Percentiles rank a stretch among this genome's conserved stretches.
These are phyloP conservation scores for Telenomus remus DNA, from an alignment of 1,140 invertebrate genomes.

Conservation along the genomic window DNA sequence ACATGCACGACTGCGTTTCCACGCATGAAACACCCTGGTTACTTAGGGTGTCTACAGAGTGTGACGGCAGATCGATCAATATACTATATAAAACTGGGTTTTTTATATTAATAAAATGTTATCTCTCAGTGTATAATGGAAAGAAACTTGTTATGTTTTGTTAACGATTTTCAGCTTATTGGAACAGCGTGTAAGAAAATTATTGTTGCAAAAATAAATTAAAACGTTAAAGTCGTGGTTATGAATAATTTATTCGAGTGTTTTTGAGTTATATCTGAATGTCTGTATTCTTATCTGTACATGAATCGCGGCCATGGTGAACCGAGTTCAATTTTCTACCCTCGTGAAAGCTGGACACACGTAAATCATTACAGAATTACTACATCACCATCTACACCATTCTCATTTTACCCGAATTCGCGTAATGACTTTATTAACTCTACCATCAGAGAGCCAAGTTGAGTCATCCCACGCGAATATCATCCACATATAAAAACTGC, in stretches of 20 bases:
- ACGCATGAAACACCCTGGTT: slow-evolving; percentile 43
- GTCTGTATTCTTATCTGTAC: no score
- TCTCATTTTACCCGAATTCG: slow-evolving; percentile 16
- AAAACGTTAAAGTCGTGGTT: no score
- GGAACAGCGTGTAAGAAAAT: no score
- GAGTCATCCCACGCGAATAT: no score
- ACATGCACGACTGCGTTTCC: slow-evolving; percentile 48
- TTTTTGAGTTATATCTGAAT: no score
- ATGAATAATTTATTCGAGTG: no score
- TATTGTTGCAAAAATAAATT: no score
- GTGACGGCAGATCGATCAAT: slow-evolving; percentile 53
- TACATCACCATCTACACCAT: slow-evolving; percentile 19
- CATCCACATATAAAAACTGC: no score
- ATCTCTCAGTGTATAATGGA: neutral
- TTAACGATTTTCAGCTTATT: neutral
- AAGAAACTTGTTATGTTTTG: slow-evolving; percentile 1
- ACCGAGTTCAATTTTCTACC: slow-evolving; percentile 20
- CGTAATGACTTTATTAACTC: slow-evolving; percentile 22
- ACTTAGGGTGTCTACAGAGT: slow-evolving; percentile 53
- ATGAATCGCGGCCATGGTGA: slow-evolving; percentile 1
- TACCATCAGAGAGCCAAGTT: no score
- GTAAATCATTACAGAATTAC: slow-evolving; percentile 38
- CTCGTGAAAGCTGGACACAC: slow-evolving; percentile 24
- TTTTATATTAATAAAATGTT: no score
- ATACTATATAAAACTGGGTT: slow-evolving; percentile 3